These are phyloP conservation scores for Fregetta grallaria DNA, from an alignment of 2,113 vertebrate genomes.

Conservation along the genomic window DNA sequence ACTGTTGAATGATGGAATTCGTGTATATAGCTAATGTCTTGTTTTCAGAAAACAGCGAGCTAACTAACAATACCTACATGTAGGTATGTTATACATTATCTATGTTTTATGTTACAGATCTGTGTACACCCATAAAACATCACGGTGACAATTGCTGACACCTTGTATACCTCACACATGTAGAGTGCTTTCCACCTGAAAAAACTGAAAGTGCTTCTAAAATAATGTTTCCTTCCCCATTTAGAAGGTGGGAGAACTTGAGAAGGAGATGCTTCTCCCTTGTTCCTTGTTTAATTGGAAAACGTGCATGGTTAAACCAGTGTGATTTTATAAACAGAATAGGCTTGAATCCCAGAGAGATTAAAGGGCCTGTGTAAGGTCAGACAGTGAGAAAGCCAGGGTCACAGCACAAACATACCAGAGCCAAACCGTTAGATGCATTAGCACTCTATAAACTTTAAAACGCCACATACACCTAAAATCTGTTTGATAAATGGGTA, in stretches of 20 bases:
- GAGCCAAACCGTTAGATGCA: background rate
- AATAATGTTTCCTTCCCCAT: background rate
- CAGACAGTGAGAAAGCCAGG: background rate
- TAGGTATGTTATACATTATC: background rate
- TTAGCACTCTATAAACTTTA: background rate
- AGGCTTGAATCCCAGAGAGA: background rate
- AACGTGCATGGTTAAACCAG: background rate
- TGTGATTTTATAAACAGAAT: background rate
- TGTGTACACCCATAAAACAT: background rate
- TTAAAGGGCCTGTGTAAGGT: background rate
- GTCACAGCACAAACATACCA: background rate
- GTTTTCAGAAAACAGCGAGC: background rate
- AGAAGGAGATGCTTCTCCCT: background rate
- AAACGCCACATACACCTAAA: background rate
- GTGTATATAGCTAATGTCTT: background rate
- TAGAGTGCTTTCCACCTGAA: background rate
- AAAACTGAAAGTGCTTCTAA: background rate
- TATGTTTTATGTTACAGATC: background rate
- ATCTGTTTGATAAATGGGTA: conserved; percentile 33
- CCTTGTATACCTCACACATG: background rate
- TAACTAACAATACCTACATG: background rate
- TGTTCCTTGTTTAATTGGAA: background rate
- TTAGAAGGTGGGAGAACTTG: background rate
- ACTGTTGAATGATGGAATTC: background rate
- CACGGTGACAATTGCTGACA: background rate